Base-by-base conservation (phyloP, 2,113 vertebrate species). In the Nicator chloris region DNA sequence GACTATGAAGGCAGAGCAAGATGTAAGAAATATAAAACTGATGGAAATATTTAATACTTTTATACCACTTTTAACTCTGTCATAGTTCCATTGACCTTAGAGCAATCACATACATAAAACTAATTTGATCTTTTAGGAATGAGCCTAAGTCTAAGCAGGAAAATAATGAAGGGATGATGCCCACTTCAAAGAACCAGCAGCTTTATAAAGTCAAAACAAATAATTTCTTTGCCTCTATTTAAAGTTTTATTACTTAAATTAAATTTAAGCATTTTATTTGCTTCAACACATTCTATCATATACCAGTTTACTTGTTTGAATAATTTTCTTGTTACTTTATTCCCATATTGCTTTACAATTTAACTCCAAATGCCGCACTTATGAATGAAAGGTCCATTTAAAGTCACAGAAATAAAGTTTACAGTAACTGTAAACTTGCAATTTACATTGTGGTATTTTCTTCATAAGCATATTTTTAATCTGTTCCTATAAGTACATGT, bases 251-350 rank as follows among this genome's bases (percentile, higher is more conserved):
- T 70, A 45, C 37, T 86, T 53, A 45, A 77, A 81, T 86, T 47
- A 60, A 68, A 92, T 75, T 39, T 64, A 86, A 73, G 23, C 7
- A 13, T 63, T 91, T 83, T 63, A 60, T 65, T 91, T 92, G 13
- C 45, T 90, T 93, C 53, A 61, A 65, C 76, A 37, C 31, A 11
- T 85, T 84, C 59, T 22, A 39, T 45, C 44, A 57, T 31, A 77
- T 4, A 42, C 18, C 31, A 70, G 27, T 85, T 70, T 57, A 87
- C 44, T 92, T 88, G 64, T 90, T 80, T 78, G 42, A 47, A 56
- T 91, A 59, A 95, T 94, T 97, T 88, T 75, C 31, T 79, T 86
- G 42, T 64, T 90, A 54, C 22, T 85, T 66, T 16, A 82, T 86
- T 66, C 37, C 54, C 60, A 40, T 19, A 81, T 24, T 65, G 40